Conservation (phyloP, 2,113 vertebrate species). For the Numida meleagris region DNA sequence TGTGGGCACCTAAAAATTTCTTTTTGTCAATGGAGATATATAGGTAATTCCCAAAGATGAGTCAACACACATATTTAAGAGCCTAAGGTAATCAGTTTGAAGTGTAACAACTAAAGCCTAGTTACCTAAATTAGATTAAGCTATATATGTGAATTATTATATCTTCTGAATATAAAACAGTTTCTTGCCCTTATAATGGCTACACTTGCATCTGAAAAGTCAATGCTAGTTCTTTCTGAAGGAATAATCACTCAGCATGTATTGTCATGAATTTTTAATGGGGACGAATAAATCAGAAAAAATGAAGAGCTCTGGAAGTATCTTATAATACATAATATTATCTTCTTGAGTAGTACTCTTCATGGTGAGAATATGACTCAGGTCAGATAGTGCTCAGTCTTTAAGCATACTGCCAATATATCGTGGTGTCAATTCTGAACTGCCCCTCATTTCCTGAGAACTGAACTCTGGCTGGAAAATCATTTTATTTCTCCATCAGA, state of each 20-base stretch:
- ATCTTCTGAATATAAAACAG: conserved; percentile 33
- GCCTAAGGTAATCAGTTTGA: conserved; percentile 37
- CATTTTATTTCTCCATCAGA: neutral
- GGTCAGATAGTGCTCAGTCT: neutral
- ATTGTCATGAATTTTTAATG: conserved; percentile 19
- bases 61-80: neutral
- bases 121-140: conserved; percentile 43
- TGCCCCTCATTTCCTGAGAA: neutral
- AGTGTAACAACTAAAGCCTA: neutral
- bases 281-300: neutral
- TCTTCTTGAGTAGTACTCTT: neutral
- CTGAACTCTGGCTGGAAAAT: neutral
- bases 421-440: neutral
- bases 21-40: conserved; percentile 5
- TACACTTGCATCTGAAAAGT: conserved; percentile 10
- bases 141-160: neutral
- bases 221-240: neutral
- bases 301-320: neutral
- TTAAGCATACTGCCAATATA: neutral
- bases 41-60: neutral
- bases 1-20: neutral
- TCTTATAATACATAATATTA: neutral
- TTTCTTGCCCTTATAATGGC: neutral
- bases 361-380: neutral
- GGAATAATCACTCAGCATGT: neutral